Conservation (phyloP, 2,113 vertebrate species). For the Nicator chloris region DNA sequence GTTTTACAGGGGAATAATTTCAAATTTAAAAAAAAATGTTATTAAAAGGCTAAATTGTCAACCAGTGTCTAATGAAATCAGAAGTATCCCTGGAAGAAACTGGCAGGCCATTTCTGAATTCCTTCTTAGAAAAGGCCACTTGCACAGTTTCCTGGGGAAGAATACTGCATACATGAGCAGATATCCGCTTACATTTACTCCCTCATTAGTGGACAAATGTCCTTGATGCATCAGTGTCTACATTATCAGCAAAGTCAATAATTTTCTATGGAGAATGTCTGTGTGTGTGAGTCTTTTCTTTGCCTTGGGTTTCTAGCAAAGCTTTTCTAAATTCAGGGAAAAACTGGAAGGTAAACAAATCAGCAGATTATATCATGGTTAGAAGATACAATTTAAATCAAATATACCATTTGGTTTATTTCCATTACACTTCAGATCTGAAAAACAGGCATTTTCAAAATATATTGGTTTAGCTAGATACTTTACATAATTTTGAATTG, state of each 20-base stretch:
- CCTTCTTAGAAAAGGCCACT: not conserved
- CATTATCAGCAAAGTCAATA: not conserved
- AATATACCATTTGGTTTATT: not conserved
- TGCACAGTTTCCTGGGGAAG: not conserved
- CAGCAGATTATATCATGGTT: not conserved
- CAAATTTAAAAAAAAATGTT: not conserved
- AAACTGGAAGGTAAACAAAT: not conserved
- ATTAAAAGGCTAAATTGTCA: slow-evolving; percentile 51
- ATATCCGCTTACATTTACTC: not conserved
- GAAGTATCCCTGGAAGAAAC: slow-evolving; percentile 11
- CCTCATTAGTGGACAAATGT: not conserved
- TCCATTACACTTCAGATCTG: not conserved
- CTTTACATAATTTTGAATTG: not conserved
- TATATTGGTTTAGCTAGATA: not conserved
- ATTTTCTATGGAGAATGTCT: not conserved
- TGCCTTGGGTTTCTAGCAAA: not conserved
- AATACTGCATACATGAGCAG: not conserved
- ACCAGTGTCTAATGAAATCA: slow-evolving; percentile 31
- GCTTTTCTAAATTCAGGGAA: not conserved
- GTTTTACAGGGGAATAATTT: slow-evolving; percentile 22
- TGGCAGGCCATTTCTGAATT: slow-evolving; percentile 42
- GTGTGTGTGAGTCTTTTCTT: not conserved
- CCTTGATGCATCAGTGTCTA: not conserved
- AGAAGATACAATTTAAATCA: not conserved
- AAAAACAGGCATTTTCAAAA: not conserved